Base-by-base conservation (phyloP, 2,113 vertebrate genomes). In the Grammomys surdaster region DNA sequence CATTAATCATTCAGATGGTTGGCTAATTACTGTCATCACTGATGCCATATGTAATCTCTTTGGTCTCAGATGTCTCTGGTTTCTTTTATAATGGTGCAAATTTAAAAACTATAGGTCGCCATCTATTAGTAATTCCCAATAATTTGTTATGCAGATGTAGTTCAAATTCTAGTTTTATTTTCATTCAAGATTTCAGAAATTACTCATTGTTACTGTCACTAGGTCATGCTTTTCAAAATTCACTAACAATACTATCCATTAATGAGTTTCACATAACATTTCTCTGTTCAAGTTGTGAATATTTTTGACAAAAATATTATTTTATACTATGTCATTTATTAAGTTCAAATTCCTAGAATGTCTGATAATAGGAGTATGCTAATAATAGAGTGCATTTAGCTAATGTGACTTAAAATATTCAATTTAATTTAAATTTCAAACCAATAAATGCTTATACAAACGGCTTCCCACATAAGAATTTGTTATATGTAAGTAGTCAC, bases 281-380 rank as follows among this genome's bases (percentile, higher is more conserved):
- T 88, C 70, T 88, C 43, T 92, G 31, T 65, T 82, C 80, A 26
- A 5, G 26, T 73, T 84, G 63, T 12, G 60, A 78, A 78, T 87
- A 91, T 84, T 8, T 93, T 91, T 82, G 90, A 20, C 81, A 54
- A 90, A 80, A 72, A 65, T 69, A 87, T 51, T 94, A 91, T 73
- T 9, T 88, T 85, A 5, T 87, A 9, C 4, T 51, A 5, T 14
- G 73, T 7, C 58, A 0, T 51, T 96, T 43, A 51, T 81, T 88
- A 89, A 93, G 40, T 94, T 86, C 70, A 90, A 87, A 85, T 3
- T 85, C 1, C 70, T 73, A 91, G 94, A 91, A 75, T 89, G 1
- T 24, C 13, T 75, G 80, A 8, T 36, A 58, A 69, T 1, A 88
- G 54, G 2, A 77, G 26, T 78, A 43, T 58, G 88, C 65, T 69